Evolutionary conservation across 2,113 vertebrate genomes (phyloP), one percentile per base, ranked within the genome.

Genomic region (Lynx canadensis): DNA sequence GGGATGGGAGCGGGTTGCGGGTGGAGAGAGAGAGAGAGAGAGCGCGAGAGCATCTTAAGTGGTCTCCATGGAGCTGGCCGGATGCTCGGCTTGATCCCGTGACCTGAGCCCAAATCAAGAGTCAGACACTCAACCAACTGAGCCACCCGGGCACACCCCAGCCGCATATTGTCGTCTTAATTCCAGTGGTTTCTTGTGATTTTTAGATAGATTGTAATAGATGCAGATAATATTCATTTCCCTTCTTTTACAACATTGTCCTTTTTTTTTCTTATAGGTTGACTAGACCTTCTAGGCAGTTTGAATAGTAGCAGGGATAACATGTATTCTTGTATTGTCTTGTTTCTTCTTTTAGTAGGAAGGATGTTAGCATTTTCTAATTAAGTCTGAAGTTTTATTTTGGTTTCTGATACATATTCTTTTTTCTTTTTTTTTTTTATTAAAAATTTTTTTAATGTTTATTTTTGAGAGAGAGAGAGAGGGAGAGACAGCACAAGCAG

Each of bases 341-440:
- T 91, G 12, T 66, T 93, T 97, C 45, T 88, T 96, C 60, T 66
- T 83, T 97, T 73, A 85, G 76, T 91, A 85, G 52, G 45, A 85
- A 91, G 68, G 48, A 89, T 96, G 81, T 12, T 84, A 79, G 65
- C 5, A 2, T 88, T 96, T 95, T 74, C 29, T 89, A 96, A 69
- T 92, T 74, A 74, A 95, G 79, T 74, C 41, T 78, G 55, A 57
- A 95, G 65, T 91, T 97, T 97, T 76, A 63, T 90, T 97, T 95
- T 92, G 41, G 65, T 82, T 94, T 94, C 76, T 36, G 38, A 63
- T 92, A 41, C 38, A 21, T 69, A 21, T 57, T 87, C n/a, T 93
- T 85, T 95, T 87, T 94, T 69, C 68, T 45, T 45, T 8, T 45
- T 45, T 45, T 38, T 45, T 45, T 45, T 7, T 94, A 93, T 13